A percentile compares a stretch with the other conserved stretches of the same genome.
phyloP scores from a whole-genome alignment of 2,113 vertebrate species.

The Amblyornis subalaris region DNA sequence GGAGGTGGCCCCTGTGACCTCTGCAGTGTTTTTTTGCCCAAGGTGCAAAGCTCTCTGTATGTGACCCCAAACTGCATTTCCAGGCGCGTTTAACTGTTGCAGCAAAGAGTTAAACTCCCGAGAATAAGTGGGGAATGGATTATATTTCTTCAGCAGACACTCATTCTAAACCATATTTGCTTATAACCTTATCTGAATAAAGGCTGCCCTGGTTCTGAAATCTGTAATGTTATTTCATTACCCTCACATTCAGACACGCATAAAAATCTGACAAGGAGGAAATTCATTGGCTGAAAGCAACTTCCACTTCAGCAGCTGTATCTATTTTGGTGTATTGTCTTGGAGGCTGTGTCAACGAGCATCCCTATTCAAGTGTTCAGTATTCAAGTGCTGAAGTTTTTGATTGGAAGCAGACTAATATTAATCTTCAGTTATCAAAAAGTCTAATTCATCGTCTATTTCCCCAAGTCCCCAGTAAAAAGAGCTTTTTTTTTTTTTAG shows the following conservation, averaged over 20 bases:
- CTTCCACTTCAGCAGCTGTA: slow-evolving; percentile 48
- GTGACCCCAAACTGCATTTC: background rate
- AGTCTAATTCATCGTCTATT: background rate
- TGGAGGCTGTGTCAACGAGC: slow-evolving; percentile 29
- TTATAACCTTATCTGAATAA: slow-evolving; percentile 43
- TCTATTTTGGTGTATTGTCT: slow-evolving; percentile 43
- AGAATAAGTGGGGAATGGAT: background rate
- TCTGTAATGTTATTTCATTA: slow-evolving; percentile 54
- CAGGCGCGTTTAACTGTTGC: background rate
- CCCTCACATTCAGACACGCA: slow-evolving; percentile 11
- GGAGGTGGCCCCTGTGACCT: background rate
- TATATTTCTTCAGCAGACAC: background rate
- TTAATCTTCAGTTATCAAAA: slow-evolving; percentile 34
- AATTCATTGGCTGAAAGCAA: slow-evolving; percentile 44
- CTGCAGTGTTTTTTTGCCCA: background rate
- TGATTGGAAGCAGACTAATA: slow-evolving; percentile 35
- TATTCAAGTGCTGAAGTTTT: slow-evolving; percentile 25
- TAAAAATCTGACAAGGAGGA: slow-evolving; percentile 41
- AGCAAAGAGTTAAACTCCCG: slow-evolving; percentile 15
- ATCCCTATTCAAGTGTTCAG: background rate
- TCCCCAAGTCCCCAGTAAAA: background rate
- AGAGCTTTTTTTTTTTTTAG: background rate
- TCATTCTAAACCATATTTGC: slow-evolving; percentile 11
- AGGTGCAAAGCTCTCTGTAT: background rate
- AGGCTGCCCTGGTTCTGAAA: slow-evolving; percentile 37